Evolutionary conservation across 2,113 vertebrate genomes (phyloP), one percentile per base, ranked within the genome.

Genomic region (Struthidea cinerea): DNA sequence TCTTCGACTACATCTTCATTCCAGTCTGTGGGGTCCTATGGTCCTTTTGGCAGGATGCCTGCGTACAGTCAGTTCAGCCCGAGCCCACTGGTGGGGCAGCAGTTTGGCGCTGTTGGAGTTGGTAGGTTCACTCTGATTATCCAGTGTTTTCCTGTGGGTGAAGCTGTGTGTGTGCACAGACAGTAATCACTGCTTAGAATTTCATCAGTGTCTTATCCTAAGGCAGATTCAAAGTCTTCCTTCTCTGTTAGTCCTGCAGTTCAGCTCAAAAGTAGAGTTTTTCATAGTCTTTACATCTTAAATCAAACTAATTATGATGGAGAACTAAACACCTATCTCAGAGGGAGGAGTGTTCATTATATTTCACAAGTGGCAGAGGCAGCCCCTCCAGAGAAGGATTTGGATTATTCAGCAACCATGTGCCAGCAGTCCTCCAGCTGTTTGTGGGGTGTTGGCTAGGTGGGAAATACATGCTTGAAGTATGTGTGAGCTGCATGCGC

Each of bases 51-150:
- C 96, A 98, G 99, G 93, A 98, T 98, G 97, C 98, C 99, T 8
- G 96, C 99, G 0, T 99, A 99, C 98, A 99, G 98, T 78, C 99
- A 99, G 96, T 99, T 99, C 94, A 98, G 98, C 65, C 97, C 98
- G 14, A 97, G 98, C 83, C 94, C 99, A 1, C 97, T 99, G 85
- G 98, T 98, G 69, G 93, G 98, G 16, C 99, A 99, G 96, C 99
- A 98, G 86, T 99, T 99, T 59, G 98, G 98, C 21, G 96, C 98
- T 71, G 98, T 98, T 70, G 98, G 98, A 93, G 98, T 98, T 94
- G 99, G 99, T 99, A 98, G 82, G 98, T 96, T 90, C 41, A 21
- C 42, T 80, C 64, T 83, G 53, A 19, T 39, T 55, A 20, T 53
- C 52, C 33, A 13, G 5, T 68, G 6, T 27, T 81, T 35, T n/a